phyloP scores from a whole-genome alignment of 2,797 vertebrate genomes.

The Sarcoramphus papa region DNA sequence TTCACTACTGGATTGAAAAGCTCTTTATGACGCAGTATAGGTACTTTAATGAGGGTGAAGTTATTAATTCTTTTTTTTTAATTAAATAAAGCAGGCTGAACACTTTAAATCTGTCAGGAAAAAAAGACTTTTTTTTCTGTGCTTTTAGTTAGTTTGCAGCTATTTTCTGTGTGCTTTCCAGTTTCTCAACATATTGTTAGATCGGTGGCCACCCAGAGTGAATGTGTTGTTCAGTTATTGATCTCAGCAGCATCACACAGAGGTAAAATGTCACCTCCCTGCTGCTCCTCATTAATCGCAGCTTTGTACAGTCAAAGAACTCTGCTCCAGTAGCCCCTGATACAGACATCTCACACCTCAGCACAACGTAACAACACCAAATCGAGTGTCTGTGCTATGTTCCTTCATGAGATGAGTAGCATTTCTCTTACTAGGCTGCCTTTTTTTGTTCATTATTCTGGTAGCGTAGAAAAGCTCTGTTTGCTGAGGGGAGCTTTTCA shows the following conservation, averaged over 20 bases:
- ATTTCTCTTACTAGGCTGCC: not conserved
- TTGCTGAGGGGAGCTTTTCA: not conserved
- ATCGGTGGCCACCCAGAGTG: not conserved
- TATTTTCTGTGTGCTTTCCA: not conserved
- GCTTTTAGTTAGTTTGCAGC: not conserved
- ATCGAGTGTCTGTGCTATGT: not conserved
- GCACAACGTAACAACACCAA: not conserved
- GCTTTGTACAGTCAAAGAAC: not conserved
- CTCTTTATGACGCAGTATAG: not conserved
- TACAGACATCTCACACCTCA: not conserved
- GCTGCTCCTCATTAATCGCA: constrained; percentile 47
- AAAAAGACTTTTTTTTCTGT: not conserved
- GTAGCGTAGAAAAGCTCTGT: not conserved
- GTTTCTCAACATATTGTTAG: not conserved
- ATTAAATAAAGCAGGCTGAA: not conserved
- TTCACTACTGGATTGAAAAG: not conserved
- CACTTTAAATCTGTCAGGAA: not conserved
- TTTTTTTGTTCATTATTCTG: not conserved
- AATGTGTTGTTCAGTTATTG: not conserved
- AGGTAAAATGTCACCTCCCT: constrained; percentile 44
- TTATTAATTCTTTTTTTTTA: not conserved
- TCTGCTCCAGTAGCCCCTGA: not conserved
- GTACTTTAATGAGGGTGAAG: not conserved
- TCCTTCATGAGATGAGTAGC: not conserved
- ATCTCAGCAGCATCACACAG: constrained; percentile 21